Base-by-base conservation (phyloP, 2,113 vertebrate species). In the Hiodon alosoides region DNA sequence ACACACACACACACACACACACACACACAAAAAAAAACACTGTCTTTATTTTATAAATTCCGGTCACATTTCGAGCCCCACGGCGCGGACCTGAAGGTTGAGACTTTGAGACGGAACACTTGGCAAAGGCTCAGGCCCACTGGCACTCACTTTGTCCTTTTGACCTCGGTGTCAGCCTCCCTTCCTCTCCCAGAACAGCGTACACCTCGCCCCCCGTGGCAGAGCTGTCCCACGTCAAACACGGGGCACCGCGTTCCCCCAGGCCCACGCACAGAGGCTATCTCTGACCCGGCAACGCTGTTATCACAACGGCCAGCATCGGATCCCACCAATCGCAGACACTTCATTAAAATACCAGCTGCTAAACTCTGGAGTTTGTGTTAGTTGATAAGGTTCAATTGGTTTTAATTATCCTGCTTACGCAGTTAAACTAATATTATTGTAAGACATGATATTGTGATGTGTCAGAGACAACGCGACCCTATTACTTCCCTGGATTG, bases 331-430 rank as follows among this genome's bases (percentile, higher is more conserved):
- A 89, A 87, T 86, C 89, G 80, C 83, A 80, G 85, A 92, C 95
- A 97, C 94, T 93, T 98, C 95, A 92, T 98, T 96, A 98, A 95
- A 91, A 94, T 93, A 93, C 89, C 94, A 95, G 90, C 91, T 87
- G 87, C 78, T 87, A 93, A 94, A 93, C 88, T 90, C 86, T 87
- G 89, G 79, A 90, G 93, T 93, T 95, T 94, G 93, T 95, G 94
- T 95, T 93, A 94, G 88, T 89, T 94, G 94, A 96, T 93, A 91
- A 93, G 94, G 88, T 86, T 90, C 89, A 83, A 89, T 90, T 88
- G 91, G 87, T 87, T 88, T 86, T 90, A 94, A 91, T 91, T 93
- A 86, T 84, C 87, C 87, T 87, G 86, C 91, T 88, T 86, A 86
- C 77, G 79, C 81, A 75, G 82, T 91, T 85, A 88, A 87, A 93